Base-by-base conservation (phyloP, 2,888 invertebrate genomes). In the Platycheirus rosarum region DNA sequence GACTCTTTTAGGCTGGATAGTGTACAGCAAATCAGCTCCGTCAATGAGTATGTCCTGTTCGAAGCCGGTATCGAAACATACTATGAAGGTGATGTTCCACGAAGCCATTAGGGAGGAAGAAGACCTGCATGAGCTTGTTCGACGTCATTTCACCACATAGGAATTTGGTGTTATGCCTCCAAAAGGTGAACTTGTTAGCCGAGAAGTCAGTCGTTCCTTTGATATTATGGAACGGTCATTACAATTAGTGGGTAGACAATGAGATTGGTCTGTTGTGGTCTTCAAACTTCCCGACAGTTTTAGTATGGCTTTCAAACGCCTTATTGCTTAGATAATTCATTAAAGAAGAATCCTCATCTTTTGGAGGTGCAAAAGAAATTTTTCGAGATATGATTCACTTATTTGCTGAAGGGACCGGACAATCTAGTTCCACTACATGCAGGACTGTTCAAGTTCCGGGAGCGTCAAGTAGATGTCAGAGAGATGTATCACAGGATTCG, bases 1-100 rank as follows among this genome's bases (percentile, higher is more conserved):
- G 14, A 65, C 55, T 3, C 9, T 57, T 0, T 29, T 74, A 14
- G 73, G 73, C 4, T 65, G 65, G 73, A 29, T 74, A 2, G 40
- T 74, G 13, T 74, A 18, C 26, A 48, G 57, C 0, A 55, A 13
- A 18, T 48, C 73, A 48, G 53, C 63, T 11, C 44, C 60, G 5
- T 29, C 62, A 4, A 8, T 62, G n/a, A 11, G 13, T 20, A 29
- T 63, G 6, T 35, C 53, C 4, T 40, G 37, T 5, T 55, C 40
- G 55, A 3, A 51, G 0, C 51, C n/a, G 13, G 35, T 9, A 5
- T 14, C 40, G 2, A 71, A 35, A 23, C 62, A 62, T 4, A 44
- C 62, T 8, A 62, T 62, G 51, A 13, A 35, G 4, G 16, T 71
- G 0, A 69, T 60, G 49, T 70, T 40, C 8, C 57, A 70, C n/a